Evolutionary conservation across 2,113 vertebrate species (phyloP), one percentile per base, ranked within the genome.

Genomic region (Proteles cristata): DNA sequence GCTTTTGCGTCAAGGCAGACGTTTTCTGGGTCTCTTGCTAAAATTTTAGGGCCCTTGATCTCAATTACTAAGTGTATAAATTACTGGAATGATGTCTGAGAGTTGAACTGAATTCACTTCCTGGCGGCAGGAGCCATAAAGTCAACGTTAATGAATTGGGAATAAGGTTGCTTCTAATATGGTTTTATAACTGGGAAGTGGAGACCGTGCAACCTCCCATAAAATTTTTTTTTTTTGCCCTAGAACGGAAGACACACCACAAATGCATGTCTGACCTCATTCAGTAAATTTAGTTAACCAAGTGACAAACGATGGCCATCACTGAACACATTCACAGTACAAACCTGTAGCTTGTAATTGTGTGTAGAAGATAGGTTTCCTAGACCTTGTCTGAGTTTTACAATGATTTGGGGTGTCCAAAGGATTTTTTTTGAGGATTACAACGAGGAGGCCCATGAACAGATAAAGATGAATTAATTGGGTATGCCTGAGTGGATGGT

Each of bases 51-150:
- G 53, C 12, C 66, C 91, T 97, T 90, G 19, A 71, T 66, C 31
- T 76, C 65, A 92, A 79, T 66, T 88, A 11, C 43, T 94, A 21
- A 58, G 23, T 79, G 43, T 86, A 4, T 28, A 77, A 66, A 90
- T 25, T 33, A 71, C 11, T 35, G 31, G 89, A 74, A 39, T 61
- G 79, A 48, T 39, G 43, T 93, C 94, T 93, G 74, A 82, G 69
- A 93, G 79, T 7, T 93, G 71, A 96, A 76, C 85, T 91, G 12
- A 63, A 19, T 71, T 93, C 39, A 90, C n/a, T 92, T 96, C 39
- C 82, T 84, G 74, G 31, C 2, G 45, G 8, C 19, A 0, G 93
- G 76, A 35, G 23, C 95, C 65, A 12, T 76, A 58, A 93, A 88
- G 55, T 80, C 63, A 58, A 11, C 1, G 3, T 96, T 88, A 93